These are phyloP conservation scores for Linnaemya tessellans DNA, from an alignment of 2,888 invertebrate genomes.

Conservation along the genomic window DNA sequence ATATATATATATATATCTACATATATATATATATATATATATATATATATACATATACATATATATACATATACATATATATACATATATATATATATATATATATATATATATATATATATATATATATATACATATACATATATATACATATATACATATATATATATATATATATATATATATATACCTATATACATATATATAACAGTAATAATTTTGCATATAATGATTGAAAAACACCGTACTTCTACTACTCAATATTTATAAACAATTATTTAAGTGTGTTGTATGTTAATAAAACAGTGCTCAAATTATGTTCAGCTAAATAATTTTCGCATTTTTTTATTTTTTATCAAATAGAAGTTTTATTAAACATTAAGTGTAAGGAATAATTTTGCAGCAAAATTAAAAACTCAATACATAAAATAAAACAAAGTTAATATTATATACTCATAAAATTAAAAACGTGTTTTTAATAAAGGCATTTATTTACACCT, in stretches of 20 bases:
- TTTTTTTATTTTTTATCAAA: slow-evolving; percentile 55
- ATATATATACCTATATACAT: background rate
- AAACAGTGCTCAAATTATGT: slow-evolving; percentile 70
- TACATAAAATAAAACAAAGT: slow-evolving; percentile 61
- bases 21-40: no score
- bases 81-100: no score
- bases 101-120: no score
- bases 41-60: no score
- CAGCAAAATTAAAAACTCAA: slow-evolving; percentile 48
- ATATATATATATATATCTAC: background rate
- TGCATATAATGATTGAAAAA: slow-evolving; percentile 30
- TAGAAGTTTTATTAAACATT: slow-evolving; percentile 15
- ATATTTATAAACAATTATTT: slow-evolving; percentile 53
- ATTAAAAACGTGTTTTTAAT: background rate
- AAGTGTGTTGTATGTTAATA: slow-evolving; percentile 53
- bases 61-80: no score
- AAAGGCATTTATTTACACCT: no score
- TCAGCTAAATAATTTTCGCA: slow-evolving; percentile 55
- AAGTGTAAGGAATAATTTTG: slow-evolving; percentile 57
- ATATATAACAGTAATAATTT: slow-evolving; percentile 8
- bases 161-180: background rate
- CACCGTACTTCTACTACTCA: slow-evolving; percentile 45
- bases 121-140: no score
- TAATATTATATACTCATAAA: slow-evolving; percentile 49
- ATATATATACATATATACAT: no score